Evolutionary conservation across 2,797 vertebrate species (phyloP), one percentile per base, ranked within the genome.

Genomic region (Dryobates pubescens): DNA sequence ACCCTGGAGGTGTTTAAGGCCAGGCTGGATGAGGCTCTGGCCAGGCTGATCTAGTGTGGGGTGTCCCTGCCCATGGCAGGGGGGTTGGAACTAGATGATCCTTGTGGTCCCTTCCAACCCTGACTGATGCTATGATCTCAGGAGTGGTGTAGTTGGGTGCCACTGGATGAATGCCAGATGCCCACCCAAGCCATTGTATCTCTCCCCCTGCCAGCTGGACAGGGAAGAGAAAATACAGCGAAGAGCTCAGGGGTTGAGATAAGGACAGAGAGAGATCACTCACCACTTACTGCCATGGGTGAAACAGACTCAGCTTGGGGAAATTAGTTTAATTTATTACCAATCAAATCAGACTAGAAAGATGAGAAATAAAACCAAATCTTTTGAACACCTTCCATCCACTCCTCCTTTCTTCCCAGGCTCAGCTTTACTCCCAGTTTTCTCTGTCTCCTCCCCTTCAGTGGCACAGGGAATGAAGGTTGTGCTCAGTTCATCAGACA

Each of bases 321-420:
- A 91, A 81, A 91, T 88, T 69, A 84, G 69, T 80, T 90, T 71
- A 79, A 84, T 84, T 88, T 81, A 63, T 81, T 75, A 90, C 69
- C 64, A 70, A 53, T 69, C 32, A 71, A 24, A 56, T 56, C 36
- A 84, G 64, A 41, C 12, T 14, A 49, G 71, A 51, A 58, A 54
- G 88, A 88, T 59, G 67, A 88, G 67, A 88, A 81, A 85, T 85
- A 77, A 84, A 84, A 19, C 65, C 43, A 54, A 26, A 72, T 29
- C 29, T 88, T 68, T 59, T 57, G 68, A 76, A 68, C 65, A 54
- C 78, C 68, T 74, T 57, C 24, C 16, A 19, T 4, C 7, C 0
- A 23, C 23, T 13, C 30, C 65, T 70, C 27, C 15, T 38, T 77
- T 65, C 32, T 76, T 69, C 49, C 0, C 0, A 27, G 17, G 49